These are phyloP conservation scores for Phrynocephalus versicolor DNA, from an alignment of 2,113 vertebrate species.

Conservation along the genomic window DNA sequence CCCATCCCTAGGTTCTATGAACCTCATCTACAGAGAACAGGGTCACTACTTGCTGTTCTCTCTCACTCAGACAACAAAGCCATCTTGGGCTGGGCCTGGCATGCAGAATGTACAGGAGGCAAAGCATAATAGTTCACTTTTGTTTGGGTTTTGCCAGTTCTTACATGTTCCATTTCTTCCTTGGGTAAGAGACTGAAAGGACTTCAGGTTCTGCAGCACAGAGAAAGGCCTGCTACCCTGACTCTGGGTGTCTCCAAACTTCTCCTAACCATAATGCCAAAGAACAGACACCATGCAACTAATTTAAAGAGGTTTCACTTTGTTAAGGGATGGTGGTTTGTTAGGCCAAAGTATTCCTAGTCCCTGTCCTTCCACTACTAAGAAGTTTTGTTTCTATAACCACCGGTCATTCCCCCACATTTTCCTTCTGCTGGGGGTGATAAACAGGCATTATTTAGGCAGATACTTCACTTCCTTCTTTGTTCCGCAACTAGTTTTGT, in stretches of 20 bases:
- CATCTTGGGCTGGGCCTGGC: no score
- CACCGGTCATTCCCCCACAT: neutral
- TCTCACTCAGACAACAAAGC: no score
- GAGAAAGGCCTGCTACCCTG: neutral
- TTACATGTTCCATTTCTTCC: neutral
- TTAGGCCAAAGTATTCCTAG: neutral
- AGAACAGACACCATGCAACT: neutral
- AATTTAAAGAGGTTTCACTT: neutral
- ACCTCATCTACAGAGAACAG: no score
- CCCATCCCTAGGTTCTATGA: no score
- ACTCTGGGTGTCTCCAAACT: neutral
- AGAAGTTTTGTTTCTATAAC: neutral
- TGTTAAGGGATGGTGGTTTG: neutral
- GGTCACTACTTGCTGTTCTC: no score
- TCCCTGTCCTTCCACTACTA: neutral
- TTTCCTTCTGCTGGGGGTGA: neutral
- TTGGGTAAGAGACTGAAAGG: no score
- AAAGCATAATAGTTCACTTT: slow-evolving; percentile 24
- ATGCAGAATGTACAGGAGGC: neutral
- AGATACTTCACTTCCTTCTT: no score
- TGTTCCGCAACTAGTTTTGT: no score
- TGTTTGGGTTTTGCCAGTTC: slow-evolving; percentile 1
- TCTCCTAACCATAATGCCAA: neutral
- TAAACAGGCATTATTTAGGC: no score
- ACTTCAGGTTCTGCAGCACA: neutral